Evolutionary conservation across 2,888 invertebrate genomes (phyloP).

Genomic region (Rhabditoides inermis): DNA sequence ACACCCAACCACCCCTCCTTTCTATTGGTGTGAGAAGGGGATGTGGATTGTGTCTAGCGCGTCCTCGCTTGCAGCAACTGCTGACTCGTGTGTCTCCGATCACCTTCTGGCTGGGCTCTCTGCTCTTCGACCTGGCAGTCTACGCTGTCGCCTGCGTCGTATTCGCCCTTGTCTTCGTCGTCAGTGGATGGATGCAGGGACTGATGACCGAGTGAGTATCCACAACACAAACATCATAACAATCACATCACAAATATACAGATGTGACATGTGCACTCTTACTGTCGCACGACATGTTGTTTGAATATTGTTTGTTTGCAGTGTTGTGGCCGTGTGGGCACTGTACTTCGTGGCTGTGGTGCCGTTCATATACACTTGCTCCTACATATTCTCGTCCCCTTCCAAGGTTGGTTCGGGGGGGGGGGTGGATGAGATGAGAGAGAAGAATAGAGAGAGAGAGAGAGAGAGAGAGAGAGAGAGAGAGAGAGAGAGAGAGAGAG

Average conservation of each 20-base stretch:
- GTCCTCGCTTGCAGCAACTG: conserved; percentile 34
- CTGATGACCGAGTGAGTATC: conserved; percentile 17
- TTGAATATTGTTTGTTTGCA: conserved; percentile 14
- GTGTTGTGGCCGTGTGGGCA: conserved; percentile 37
- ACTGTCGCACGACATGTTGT: background rate
- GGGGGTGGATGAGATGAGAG: no score
- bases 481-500: no score
- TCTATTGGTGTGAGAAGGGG: conserved; percentile 42
- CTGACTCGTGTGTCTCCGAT: conserved; percentile 41
- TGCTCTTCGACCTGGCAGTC: conserved; percentile 29
- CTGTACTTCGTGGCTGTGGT: conserved; percentile 38
- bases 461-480: no score
- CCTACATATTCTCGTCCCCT: conserved; percentile 39
- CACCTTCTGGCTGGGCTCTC: conserved; percentile 36
- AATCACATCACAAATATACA: background rate
- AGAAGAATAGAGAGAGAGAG: no score
- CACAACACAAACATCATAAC: background rate
- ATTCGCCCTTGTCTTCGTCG: conserved; percentile 23
- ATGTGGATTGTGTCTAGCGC: conserved; percentile 36
- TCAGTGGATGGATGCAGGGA: conserved; percentile 19
- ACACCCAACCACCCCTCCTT: conserved; percentile 37
- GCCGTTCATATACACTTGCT: conserved; percentile 41
- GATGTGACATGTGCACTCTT: background rate
- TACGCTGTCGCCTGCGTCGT: conserved; percentile 29
- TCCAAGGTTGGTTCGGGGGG: no score